phyloP scores from a whole-genome alignment of 2,113 vertebrate species.

The Nibea albiflora region DNA sequence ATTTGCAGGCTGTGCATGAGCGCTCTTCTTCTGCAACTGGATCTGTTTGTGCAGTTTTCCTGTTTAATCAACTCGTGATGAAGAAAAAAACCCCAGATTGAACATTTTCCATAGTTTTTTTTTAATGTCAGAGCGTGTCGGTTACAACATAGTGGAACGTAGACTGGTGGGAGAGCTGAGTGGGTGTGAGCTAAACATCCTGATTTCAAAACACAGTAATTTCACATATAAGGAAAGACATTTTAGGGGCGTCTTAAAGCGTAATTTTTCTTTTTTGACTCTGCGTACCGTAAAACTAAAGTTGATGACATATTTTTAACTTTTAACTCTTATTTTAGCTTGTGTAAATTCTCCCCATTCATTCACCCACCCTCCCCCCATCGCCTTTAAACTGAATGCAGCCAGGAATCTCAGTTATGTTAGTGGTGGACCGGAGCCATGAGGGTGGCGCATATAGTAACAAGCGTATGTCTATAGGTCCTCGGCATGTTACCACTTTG shows the following conservation, averaged over 20 bases:
- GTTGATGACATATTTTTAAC: not conserved
- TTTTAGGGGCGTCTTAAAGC: not conserved
- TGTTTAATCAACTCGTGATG: conserved; percentile 13
- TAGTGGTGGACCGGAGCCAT: not conserved
- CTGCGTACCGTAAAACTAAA: not conserved
- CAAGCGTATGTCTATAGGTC: conserved; percentile 2
- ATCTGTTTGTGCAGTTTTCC: not conserved
- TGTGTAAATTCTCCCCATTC: conserved; percentile 26
- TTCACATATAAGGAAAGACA: not conserved
- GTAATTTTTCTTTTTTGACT: too few species aligned
- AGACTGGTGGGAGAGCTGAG: not conserved
- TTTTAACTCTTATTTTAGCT: not conserved
- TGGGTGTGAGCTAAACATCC: conserved; percentile 3
- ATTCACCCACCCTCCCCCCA: not conserved
- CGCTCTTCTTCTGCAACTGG: not conserved
- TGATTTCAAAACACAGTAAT: not conserved
- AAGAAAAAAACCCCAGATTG: not conserved
- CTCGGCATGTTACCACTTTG: not conserved
- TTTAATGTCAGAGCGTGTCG: not conserved
- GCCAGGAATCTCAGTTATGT: conserved; percentile 70
- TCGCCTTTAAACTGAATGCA: not conserved
- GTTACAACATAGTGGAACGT: not conserved
- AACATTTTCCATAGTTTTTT: conserved; percentile 48
- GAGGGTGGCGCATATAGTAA: not conserved
- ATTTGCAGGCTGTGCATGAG: not conserved